phyloP scores from a whole-genome alignment of 2,797 vertebrate genomes.

The Sphenodon punctatus region DNA sequence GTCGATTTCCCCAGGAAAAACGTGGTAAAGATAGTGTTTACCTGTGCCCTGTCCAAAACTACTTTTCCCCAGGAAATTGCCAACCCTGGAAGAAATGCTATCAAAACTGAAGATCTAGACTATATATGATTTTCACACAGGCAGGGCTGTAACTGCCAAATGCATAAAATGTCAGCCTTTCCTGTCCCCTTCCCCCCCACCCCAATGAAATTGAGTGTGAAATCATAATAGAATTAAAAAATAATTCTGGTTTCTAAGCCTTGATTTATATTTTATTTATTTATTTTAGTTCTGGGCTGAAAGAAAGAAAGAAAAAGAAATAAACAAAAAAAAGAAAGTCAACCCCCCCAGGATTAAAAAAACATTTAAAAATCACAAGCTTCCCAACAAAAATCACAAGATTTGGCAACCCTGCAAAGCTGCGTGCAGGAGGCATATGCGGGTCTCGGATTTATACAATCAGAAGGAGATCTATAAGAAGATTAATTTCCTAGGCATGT shows the following conservation, averaged over 20 bases:
- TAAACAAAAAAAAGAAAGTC: not conserved
- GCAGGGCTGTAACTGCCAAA: too few species aligned
- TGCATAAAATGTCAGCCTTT: too few species aligned
- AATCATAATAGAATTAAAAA: not conserved
- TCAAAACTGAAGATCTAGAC: not conserved
- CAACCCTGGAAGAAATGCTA: not conserved
- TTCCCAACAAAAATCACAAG: not conserved
- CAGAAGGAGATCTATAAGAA: not conserved
- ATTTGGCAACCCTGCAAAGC: not conserved
- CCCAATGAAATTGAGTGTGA: not conserved
- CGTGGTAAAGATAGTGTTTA: too few species aligned
- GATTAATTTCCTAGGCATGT: not conserved
- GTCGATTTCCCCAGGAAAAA: too few species aligned
- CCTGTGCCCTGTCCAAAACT: too few species aligned
- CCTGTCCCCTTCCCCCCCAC: too few species aligned
- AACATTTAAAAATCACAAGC: not conserved
- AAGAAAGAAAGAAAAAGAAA: too few species aligned
- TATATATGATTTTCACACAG: not conserved
- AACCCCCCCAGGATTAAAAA: not conserved
- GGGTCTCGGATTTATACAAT: not conserved
- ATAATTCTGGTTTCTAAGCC: not conserved
- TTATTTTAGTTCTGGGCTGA: not conserved
- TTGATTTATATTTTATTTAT: not conserved
- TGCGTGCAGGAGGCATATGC: constrained; percentile 20
- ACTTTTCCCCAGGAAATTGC: too few species aligned